These are phyloP conservation scores for Gnathonemus longibarbis DNA, from an alignment of 2,113 vertebrate genomes.

Conservation along the genomic window DNA sequence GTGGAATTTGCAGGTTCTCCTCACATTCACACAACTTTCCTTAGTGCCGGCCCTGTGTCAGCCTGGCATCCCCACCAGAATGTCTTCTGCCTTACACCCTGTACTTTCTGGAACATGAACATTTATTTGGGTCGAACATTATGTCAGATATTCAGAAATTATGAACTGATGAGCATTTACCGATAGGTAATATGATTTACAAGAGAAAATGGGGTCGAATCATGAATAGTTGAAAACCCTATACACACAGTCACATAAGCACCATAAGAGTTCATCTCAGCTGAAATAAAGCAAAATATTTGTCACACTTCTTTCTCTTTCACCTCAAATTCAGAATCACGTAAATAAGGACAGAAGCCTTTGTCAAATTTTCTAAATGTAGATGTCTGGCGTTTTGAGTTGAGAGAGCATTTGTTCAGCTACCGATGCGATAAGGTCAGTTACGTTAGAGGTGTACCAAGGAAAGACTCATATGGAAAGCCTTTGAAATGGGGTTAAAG, in stretches of 20 bases:
- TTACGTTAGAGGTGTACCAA: conserved; percentile 19
- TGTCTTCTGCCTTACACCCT: background rate
- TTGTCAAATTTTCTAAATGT: background rate
- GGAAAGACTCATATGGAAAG: conserved; percentile 17
- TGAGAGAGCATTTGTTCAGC: conserved; percentile 9
- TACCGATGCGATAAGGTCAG: conserved; percentile 30
- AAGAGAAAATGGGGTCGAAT: background rate
- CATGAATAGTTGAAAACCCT: background rate
- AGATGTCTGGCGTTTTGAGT: background rate
- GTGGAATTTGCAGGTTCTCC: background rate
- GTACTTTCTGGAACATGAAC: background rate
- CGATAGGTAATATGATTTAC: background rate
- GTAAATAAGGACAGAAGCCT: background rate
- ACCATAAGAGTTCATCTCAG: background rate
- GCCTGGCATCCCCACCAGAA: background rate
- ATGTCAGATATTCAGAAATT: background rate
- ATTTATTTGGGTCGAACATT: background rate
- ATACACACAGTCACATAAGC: background rate
- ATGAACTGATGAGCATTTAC: background rate
- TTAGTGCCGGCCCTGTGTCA: background rate
- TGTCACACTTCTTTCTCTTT: background rate
- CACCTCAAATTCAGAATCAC: background rate
- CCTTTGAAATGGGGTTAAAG: background rate
- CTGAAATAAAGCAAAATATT: background rate
- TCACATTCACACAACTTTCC: background rate